phyloP scores from a whole-genome alignment of 92 coral and sea anemone species.

The Plumapathes pennacea region DNA sequence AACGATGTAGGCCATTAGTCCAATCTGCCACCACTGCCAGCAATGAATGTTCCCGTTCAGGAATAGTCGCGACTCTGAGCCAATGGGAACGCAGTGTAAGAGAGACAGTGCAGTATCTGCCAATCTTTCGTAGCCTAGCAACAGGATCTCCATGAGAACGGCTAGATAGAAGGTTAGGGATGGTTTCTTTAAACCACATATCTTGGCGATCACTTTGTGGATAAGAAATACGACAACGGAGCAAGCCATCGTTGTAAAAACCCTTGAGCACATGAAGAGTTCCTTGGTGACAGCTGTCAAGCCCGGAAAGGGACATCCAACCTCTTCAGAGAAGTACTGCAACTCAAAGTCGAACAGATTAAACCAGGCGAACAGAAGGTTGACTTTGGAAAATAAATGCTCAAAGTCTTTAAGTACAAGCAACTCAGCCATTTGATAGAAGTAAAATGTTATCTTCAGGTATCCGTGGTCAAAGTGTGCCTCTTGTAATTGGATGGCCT shows the following conservation, averaged over 20 bases:
- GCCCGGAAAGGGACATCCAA: conserved; percentile 69
- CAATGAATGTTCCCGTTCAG: conserved; percentile 73
- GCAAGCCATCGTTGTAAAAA: conserved; percentile 29
- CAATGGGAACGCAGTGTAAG: conserved; percentile 20
- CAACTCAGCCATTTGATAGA: conserved; percentile 7
- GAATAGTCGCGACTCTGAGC: conserved; percentile 28
- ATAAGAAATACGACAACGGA: conserved; percentile 26
- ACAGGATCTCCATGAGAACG: conserved; percentile 46
- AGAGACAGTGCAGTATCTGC: conserved; percentile 52
- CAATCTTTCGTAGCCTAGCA: conserved; percentile 57
- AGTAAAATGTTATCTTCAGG: conserved; percentile 7
- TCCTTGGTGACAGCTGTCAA: conserved; percentile 56
- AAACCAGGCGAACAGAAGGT: not conserved
- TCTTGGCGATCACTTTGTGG: conserved; percentile 13
- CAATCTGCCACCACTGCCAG: conserved; percentile 62
- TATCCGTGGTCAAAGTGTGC: not conserved
- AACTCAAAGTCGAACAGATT: conserved; percentile 37
- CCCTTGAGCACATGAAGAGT: conserved; percentile 40
- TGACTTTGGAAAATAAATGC: not conserved
- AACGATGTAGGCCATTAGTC: conserved; percentile 40
- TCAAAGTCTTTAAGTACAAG: not conserved
- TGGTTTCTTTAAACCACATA: conserved; percentile 11
- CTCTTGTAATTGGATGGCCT: too few species aligned
- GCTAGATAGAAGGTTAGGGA: conserved; percentile 44
- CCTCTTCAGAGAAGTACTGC: conserved; percentile 3